phyloP scores from a whole-genome alignment of 2,888 invertebrate genomes.

The Tubiluchus corallicola region DNA sequence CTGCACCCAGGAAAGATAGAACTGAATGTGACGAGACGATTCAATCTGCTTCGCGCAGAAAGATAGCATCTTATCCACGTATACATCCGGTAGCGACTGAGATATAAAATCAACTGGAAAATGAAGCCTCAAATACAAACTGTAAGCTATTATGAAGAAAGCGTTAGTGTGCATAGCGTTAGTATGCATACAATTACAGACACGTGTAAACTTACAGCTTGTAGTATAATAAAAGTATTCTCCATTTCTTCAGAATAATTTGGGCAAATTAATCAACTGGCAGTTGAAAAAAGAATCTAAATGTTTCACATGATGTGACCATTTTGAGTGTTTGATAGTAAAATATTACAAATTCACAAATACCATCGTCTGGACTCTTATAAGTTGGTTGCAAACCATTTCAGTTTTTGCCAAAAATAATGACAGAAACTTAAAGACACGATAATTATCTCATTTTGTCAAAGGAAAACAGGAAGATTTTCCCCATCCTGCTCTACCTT shows the following conservation, averaged over 20 bases:
- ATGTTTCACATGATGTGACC: too few relatives aligned
- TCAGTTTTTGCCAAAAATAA: not conserved
- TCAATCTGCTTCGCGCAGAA: conserved; percentile 50
- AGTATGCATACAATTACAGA: conserved; percentile 10
- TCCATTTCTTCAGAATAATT: too few relatives aligned
- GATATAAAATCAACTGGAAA: conserved; percentile 56
- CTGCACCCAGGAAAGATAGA: conserved; percentile 42
- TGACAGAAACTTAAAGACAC: not conserved
- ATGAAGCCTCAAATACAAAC: conserved; percentile 12
- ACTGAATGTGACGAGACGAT: conserved; percentile 62
- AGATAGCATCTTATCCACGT: conserved; percentile 49
- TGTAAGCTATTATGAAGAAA: conserved; percentile 9
- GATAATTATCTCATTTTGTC: not conserved
- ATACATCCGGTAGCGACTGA: conserved; percentile 47
- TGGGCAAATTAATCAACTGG: too few relatives aligned
- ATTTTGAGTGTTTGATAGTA: too few relatives aligned
- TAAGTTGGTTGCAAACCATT: not conserved
- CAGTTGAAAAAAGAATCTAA: too few relatives aligned
- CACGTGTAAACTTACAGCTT: not conserved
- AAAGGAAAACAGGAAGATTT: not conserved
- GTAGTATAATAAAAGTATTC: too few relatives aligned
- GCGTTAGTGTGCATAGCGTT: too few relatives aligned
- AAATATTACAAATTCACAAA: not conserved
- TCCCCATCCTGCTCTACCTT: too few relatives aligned
- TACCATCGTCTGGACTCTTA: too few relatives aligned